Evolutionary conservation across 2,888 invertebrate species (phyloP), one percentile per base, ranked within the genome.

Genomic region (Cataglyphis rosenhaueri): DNA sequence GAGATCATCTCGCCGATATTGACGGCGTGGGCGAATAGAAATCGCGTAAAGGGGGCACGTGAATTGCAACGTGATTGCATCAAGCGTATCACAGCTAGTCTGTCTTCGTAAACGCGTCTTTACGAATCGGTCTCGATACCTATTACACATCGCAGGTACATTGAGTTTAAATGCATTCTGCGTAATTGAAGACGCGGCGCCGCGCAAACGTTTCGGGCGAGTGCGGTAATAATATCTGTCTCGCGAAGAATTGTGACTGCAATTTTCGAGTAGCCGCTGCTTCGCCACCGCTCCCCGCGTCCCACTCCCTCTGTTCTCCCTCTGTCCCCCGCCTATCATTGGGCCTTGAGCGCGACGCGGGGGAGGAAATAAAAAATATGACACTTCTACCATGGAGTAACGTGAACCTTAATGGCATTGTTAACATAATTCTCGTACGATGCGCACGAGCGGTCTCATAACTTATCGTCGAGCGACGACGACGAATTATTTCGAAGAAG

Each of bases 141-240:
- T 21, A 3, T 9, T 44, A 32, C 48, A 32, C 48, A 29, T 32
- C 73, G 82, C 90, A 88, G 87, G 86, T 89, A 88, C 89, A 90
- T 92, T 74, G 89, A 86, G 89, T 88, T 92, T 91, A 91, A 92
- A 92, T 91, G 92, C 91, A 85, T 92, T 91, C 89, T 89, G 87
- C 87, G 91, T 92, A 92, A 93, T 92, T 92, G 92, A 92, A 92
- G 91, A 87, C 78, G 84, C 86, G 73, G 86, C 86, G 87, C 84
- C 83, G 85, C 83, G 87, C 86, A 91, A 92, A 88, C 89, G 86
- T 86, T 91, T 88, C 84, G 83, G 83, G 79, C 82, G 81, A 78
- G 84, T 84, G 83, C 88, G 88, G 90, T 89, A 91, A 91, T 93
- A 92, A 92, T 93, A 92, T 92, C 92, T 91, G 92, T 92, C 92